Evolutionary conservation across 2,888 invertebrate genomes (phyloP).

Genomic region (Drosophila formosana): DNA sequence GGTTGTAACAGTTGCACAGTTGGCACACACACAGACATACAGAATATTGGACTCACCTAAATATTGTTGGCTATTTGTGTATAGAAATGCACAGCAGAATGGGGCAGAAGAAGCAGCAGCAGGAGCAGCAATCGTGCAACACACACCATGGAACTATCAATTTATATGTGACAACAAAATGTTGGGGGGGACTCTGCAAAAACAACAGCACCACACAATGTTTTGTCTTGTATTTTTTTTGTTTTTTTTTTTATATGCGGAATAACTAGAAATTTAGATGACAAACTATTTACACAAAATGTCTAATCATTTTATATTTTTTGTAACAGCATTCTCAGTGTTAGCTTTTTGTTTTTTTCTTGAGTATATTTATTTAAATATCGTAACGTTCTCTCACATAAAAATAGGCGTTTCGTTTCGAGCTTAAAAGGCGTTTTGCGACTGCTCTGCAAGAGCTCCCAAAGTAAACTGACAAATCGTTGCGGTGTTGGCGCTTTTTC

Average conservation of each 20-base stretch:
- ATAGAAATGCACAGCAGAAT: conserved; percentile 54
- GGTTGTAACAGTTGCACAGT: conserved; percentile 63
- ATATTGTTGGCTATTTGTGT: conserved; percentile 47
- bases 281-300: conserved; percentile 38
- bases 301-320: conserved; percentile 14
- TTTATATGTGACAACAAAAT: conserved; percentile 41
- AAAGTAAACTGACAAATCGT: conserved; percentile 55
- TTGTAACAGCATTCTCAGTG: conserved; percentile 57
- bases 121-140: conserved; percentile 37
- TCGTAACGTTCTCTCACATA: conserved; percentile 51
- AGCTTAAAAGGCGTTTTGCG: conserved; percentile 5
- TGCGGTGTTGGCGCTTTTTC: conserved; percentile 66
- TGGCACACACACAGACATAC: conserved; percentile 30
- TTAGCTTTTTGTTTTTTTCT: conserved; percentile 19
- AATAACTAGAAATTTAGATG: conserved; percentile 49
- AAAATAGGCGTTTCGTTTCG: conserved; percentile 5
- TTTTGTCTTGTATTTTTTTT: conserved; percentile 16
- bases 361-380: conserved; percentile 52
- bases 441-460: conserved; percentile 59
- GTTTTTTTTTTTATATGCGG: conserved; percentile 11
- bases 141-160: conserved; percentile 57
- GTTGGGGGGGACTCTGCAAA: conserved; percentile 25
- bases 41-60: conserved; percentile 58
- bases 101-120: conserved; percentile 36
- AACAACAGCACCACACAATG: conserved; percentile 35